phyloP scores from a whole-genome alignment of 64 coral and sea anemone species.

The Actinia tenebrosa region DNA sequence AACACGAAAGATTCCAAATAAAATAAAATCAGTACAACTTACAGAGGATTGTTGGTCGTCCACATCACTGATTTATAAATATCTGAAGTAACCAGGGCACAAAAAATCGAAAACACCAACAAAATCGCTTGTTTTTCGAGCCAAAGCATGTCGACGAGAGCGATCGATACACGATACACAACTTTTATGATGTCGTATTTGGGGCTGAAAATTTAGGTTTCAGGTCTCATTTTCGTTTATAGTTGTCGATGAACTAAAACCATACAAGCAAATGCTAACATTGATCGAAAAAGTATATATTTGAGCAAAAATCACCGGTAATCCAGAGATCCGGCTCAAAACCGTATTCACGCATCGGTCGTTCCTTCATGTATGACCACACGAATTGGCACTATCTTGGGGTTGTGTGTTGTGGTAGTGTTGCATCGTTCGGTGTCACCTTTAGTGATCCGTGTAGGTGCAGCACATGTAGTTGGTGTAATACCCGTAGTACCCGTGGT shows the following conservation, averaged over 20 bases:
- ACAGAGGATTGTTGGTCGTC: neutral
- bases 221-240: neutral
- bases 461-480: too few species aligned
- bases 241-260: neutral
- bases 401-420: too few species aligned
- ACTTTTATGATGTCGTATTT: neutral
- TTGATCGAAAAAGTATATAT: too few species aligned
- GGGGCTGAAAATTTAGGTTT: neutral
- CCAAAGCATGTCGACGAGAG: neutral
- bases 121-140: neutral
- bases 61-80: neutral
- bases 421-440: too few species aligned
- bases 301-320: too few species aligned
- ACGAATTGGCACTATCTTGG: too few species aligned
- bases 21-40: neutral
- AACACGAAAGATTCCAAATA: neutral
- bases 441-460: too few species aligned
- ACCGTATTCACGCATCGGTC: too few species aligned
- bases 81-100: neutral
- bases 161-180: neutral
- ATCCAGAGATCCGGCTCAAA: too few species aligned
- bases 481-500: too few species aligned
- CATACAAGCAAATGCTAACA: too few species aligned
- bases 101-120: neutral
- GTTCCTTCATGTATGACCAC: too few species aligned